Percentiles rank a stretch among this genome's conserved stretches.
Conservation (phyloP, 2,797 vertebrate species). For the Acanthis flammea region DNA sequence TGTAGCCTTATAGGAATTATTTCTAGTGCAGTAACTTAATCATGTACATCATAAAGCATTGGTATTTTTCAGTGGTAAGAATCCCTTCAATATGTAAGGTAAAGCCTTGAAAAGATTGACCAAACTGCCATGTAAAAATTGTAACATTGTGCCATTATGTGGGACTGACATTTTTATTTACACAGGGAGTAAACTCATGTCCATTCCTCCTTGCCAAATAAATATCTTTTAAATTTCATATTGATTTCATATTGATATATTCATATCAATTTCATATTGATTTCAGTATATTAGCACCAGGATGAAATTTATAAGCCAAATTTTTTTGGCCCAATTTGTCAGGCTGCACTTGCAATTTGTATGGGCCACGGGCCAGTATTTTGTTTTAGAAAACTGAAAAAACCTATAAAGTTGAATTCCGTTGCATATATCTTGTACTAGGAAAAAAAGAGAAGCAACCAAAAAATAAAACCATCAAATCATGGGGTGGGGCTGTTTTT, state of each 20-base stretch:
- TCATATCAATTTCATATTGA: not conserved
- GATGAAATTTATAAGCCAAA: not conserved
- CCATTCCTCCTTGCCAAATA: not conserved
- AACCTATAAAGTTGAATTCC: not conserved
- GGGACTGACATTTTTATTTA: not conserved
- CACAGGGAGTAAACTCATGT: not conserved
- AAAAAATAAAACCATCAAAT: not conserved
- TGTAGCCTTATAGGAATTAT: not conserved
- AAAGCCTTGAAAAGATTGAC: not conserved
- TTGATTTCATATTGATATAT: not conserved
- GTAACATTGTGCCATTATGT: not conserved
- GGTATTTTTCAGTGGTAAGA: not conserved
- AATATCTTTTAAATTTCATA: not conserved
- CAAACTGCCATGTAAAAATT: not conserved
- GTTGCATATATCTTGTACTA: too few species aligned
- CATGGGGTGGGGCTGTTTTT: accelerated
- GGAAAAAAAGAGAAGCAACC: not conserved
- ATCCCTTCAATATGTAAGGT: not conserved
- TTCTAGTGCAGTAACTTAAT: not conserved
- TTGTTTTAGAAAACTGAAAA: not conserved
- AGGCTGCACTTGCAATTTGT: not conserved
- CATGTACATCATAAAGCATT: not conserved
- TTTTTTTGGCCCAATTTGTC: not conserved
- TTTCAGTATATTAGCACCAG: not conserved
- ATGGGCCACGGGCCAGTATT: not conserved